A percentile compares a stretch with the other conserved stretches of the same genome.
These are phyloP conservation scores for Andrena fulva DNA, from an alignment of 2,888 invertebrate species.

Conservation along the genomic window DNA sequence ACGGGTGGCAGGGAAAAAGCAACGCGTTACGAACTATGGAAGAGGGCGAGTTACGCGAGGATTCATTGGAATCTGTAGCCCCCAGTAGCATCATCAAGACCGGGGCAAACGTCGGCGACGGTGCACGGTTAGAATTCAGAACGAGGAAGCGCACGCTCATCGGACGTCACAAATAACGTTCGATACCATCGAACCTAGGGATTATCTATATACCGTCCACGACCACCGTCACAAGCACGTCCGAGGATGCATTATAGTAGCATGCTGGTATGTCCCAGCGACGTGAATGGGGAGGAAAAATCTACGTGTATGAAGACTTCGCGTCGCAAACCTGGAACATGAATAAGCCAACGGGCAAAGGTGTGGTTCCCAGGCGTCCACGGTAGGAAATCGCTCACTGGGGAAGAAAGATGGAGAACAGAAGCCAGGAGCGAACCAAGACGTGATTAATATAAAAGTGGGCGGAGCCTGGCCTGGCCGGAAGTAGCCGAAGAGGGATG, in stretches of 20 bases:
- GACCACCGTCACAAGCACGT: not conserved
- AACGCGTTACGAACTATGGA: slow-evolving; percentile 51
- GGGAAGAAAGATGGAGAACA: slow-evolving; percentile 81
- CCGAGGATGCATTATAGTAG: slow-evolving; percentile 34
- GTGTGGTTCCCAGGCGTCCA: slow-evolving; percentile 83
- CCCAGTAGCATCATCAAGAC: slow-evolving; percentile 14
- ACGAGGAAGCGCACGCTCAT: not conserved
- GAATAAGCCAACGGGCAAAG: slow-evolving; percentile 82
- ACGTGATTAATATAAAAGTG: slow-evolving; percentile 85
- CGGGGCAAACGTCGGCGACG: not conserved
- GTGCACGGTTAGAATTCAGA: not conserved
- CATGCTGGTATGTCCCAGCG: slow-evolving; percentile 12
- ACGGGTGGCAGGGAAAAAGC: slow-evolving; percentile 9
- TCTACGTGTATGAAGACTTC: slow-evolving; percentile 44
- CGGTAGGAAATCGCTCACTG: slow-evolving; percentile 81
- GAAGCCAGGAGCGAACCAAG: slow-evolving; percentile 81
- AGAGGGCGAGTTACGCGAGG: slow-evolving; percentile 31
- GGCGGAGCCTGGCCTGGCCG: slow-evolving; percentile 83
- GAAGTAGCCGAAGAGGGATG: slow-evolving; percentile 83
- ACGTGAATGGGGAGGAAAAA: slow-evolving; percentile 11
- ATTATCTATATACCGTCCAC: not conserved
- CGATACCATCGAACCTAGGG: not conserved
- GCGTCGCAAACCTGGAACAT: slow-evolving; percentile 74
- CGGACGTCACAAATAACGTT: not conserved
- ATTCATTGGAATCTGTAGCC: slow-evolving; percentile 9